phyloP scores from a whole-genome alignment of 2,113 vertebrate species.

The Cephalophus harveyi region DNA sequence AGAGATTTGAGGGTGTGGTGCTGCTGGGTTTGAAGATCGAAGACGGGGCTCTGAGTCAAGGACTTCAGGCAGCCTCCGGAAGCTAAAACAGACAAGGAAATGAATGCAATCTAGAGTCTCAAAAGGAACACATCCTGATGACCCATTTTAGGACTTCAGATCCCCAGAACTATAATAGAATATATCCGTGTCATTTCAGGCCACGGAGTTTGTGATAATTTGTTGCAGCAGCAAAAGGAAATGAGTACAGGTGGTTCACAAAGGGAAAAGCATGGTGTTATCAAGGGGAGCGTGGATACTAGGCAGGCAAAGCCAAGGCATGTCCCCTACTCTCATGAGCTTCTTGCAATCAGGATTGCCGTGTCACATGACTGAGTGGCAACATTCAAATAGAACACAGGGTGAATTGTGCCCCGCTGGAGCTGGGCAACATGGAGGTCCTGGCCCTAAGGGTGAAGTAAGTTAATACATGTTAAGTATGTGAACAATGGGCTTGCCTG shows the following conservation, averaged over 20 bases:
- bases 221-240: neutral
- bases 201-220: neutral
- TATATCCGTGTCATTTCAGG: neutral
- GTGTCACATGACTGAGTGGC: no score
- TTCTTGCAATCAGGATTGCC: neutral
- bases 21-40: neutral
- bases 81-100: neutral
- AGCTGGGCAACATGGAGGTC: neutral
- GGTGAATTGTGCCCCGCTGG: no score
- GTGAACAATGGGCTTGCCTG: neutral
- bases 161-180: neutral
- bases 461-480: neutral
- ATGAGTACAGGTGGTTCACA: neutral
- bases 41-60: neutral
- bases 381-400: neutral
- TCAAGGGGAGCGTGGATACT: neutral
- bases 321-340: neutral
- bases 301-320: neutral
- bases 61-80: neutral
- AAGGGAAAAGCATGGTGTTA: neutral
- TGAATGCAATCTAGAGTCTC: neutral
- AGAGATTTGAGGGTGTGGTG: neutral
- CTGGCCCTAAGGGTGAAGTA: neutral
- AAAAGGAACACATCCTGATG: neutral
- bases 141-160: neutral